These are phyloP conservation scores for Melitaea cinxia DNA, from an alignment of 1,140 invertebrate genomes.

Conservation along the genomic window DNA sequence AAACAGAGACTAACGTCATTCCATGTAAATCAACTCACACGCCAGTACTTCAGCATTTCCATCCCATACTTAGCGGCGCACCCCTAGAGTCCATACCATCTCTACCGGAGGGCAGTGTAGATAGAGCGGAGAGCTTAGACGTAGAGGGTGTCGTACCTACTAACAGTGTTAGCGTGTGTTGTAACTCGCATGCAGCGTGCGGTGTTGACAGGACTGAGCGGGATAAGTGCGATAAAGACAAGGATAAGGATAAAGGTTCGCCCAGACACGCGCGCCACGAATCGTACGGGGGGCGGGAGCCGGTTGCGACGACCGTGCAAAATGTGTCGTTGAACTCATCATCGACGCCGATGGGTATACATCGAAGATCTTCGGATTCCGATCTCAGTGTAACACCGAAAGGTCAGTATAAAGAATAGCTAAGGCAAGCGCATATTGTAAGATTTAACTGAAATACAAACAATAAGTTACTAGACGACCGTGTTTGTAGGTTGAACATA, in stretches of 20 bases:
- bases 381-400: conserved; percentile 96
- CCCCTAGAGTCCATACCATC: conserved; percentile 74
- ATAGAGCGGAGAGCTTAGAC: conserved; percentile 62
- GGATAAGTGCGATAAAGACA: conserved; percentile 60
- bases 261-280: conserved; percentile 71
- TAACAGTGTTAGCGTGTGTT: conserved; percentile 78
- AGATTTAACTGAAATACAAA: too few relatives aligned
- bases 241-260: conserved; percentile 65
- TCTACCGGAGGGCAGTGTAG: conserved; percentile 64
- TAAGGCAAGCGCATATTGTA: neutral
- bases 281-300: conserved; percentile 67
- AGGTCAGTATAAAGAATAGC: conserved; percentile 85
- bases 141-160: conserved; percentile 54
- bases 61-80: conserved; percentile 65
- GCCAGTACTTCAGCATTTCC: conserved; percentile 67
- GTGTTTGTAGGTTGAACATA: too few relatives aligned
- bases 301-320: conserved; percentile 35
- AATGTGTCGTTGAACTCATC: conserved; percentile 79
- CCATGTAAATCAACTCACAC: conserved; percentile 57
- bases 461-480: too few relatives aligned
- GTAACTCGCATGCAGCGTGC: conserved; percentile 80
- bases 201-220: conserved; percentile 71
- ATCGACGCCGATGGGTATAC: conserved; percentile 83
- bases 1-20: conserved; percentile 48
- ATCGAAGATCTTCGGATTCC: conserved; percentile 94